Evolutionary conservation across 2,888 invertebrate species (phyloP).

Genomic region (Hyposoter dolosus): DNA sequence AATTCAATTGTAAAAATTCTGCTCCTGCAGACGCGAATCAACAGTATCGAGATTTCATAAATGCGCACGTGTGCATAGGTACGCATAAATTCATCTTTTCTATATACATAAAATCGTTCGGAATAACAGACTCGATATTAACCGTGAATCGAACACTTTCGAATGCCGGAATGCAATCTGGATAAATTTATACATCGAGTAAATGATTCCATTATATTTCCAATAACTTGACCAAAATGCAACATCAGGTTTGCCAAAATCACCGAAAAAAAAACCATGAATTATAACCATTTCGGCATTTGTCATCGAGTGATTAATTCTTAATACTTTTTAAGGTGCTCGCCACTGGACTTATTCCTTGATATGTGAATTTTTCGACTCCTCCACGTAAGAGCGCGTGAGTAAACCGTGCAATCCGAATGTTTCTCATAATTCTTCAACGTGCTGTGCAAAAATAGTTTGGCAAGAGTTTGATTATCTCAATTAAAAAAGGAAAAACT

Average conservation of each 20-base stretch:
- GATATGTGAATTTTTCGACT: too few relatives aligned
- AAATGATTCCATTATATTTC: background rate
- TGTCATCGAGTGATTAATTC: too few relatives aligned
- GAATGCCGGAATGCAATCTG: background rate
- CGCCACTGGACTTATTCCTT: too few relatives aligned
- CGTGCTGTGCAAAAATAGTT: too few relatives aligned
- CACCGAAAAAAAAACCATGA: too few relatives aligned
- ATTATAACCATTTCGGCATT: too few relatives aligned
- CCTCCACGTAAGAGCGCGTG: too few relatives aligned
- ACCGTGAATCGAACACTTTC: background rate
- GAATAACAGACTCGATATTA: background rate
- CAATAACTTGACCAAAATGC: background rate
- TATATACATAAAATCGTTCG: background rate
- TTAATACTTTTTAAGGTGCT: too few relatives aligned
- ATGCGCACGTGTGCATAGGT: background rate
- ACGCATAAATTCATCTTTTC: background rate
- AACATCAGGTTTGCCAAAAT: background rate
- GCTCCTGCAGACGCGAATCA: background rate
- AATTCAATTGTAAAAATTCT: slow-evolving; percentile 37
- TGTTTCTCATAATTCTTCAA: too few relatives aligned
- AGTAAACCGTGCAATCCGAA: too few relatives aligned
- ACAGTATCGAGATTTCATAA: background rate
- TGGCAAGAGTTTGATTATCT: background rate
- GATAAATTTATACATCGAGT: background rate
- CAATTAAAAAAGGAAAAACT: background rate